These are phyloP conservation scores for Nebria brevicollis DNA, from an alignment of 2,888 invertebrate species.

Conservation along the genomic window DNA sequence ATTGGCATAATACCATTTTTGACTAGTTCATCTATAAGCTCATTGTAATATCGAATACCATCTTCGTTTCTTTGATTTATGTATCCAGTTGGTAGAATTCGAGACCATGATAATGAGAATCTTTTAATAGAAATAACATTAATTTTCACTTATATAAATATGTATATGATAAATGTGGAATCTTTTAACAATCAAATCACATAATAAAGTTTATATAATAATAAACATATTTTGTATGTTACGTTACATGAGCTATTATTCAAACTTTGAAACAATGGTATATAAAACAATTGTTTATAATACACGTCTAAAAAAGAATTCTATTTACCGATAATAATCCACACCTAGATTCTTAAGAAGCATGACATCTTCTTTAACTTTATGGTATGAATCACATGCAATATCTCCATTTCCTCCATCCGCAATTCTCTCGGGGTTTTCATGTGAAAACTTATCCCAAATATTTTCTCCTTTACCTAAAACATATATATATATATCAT, in stretches of 20 bases:
- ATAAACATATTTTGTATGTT: no score
- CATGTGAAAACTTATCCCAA: neutral
- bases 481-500: no score
- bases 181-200: no score
- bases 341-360: constrained; percentile 68
- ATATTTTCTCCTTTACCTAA: constrained; percentile 10
- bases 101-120: constrained; percentile 73
- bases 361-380: constrained; percentile 68
- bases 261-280: no score
- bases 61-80: constrained; percentile 67
- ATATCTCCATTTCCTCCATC: constrained; percentile 65
- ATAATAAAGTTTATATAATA: no score
- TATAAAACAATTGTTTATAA: no score
- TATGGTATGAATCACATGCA: constrained; percentile 72
- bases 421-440: neutral
- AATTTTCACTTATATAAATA: no score
- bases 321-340: constrained; percentile 59
- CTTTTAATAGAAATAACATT: constrained; percentile 52
- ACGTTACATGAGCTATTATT: no score
- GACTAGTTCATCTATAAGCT: constrained; percentile 68
- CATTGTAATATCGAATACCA: constrained; percentile 72
- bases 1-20: constrained; percentile 68
- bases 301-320: neutral
- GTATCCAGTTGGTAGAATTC: constrained; percentile 70
- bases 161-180: no score